Conservation (phyloP, 2,888 invertebrate species). For the Zaprionus obscuricornis region DNA sequence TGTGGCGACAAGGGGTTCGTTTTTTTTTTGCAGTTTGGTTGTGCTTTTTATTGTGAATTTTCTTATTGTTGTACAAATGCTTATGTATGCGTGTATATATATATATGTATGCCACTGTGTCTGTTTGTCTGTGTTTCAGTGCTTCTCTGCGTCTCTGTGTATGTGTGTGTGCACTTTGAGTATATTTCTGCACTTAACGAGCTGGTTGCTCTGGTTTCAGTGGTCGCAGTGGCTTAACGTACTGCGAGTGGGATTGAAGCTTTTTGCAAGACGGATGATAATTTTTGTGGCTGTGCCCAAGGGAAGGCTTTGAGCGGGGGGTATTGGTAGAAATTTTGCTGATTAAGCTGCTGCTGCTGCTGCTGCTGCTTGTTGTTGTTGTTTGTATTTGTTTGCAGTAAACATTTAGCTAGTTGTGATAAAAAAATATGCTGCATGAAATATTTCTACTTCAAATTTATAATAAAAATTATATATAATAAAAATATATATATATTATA, state of each 20-base stretch:
- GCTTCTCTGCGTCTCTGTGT: too few relatives aligned
- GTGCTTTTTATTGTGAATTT: conserved; percentile 46
- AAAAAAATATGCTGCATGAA: too few relatives aligned
- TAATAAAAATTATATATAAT: too few relatives aligned
- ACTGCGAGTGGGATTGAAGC: conserved; percentile 11
- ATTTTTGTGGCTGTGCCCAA: background rate
- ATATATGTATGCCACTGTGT: conserved; percentile 4
- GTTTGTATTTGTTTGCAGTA: conserved; percentile 5
- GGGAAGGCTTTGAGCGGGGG: background rate
- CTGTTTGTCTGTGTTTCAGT: conserved; percentile 4
- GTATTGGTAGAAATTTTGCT: background rate
- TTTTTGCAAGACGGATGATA: conserved; percentile 4
- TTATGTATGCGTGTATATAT: conserved; percentile 5
- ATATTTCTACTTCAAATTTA: too few relatives aligned
- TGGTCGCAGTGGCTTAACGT: conserved; percentile 44
- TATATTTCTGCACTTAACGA: conserved; percentile 56
- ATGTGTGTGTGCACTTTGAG: background rate
- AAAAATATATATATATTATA: too few relatives aligned
- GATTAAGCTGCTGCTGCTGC: conserved; percentile 1
- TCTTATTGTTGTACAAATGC: conserved; percentile 47
- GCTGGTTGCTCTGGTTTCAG: conserved; percentile 54
- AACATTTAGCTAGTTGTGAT: too few relatives aligned
- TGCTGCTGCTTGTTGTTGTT: background rate
- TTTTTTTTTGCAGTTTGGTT: conserved; percentile 35
- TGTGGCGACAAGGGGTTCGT: background rate